Conservation (phyloP, 1,140 invertebrate genomes). For the Heliconius nattereri region DNA sequence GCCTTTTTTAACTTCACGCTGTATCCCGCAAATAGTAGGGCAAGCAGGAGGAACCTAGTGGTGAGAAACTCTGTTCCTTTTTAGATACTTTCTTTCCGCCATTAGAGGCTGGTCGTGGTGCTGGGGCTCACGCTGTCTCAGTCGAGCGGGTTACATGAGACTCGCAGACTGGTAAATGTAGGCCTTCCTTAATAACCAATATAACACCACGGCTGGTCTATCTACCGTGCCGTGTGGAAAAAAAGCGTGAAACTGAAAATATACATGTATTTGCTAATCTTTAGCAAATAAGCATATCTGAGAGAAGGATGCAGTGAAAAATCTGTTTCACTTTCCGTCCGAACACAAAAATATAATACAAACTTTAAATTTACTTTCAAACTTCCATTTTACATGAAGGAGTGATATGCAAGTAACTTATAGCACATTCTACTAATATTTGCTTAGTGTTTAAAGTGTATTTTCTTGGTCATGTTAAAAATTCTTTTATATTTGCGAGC, state of each 20-base stretch:
- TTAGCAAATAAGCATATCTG: too few species aligned
- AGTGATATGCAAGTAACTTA: conserved; percentile 4
- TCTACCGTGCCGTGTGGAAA: too few species aligned
- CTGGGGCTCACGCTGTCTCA: too few species aligned
- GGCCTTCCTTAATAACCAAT: too few species aligned
- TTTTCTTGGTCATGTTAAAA: conserved; percentile 13
- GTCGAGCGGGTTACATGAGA: too few species aligned
- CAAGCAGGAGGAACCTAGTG: background rate
- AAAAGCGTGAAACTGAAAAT: too few species aligned
- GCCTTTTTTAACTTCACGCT: background rate
- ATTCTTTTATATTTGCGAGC: conserved; percentile 19
- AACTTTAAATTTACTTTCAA: background rate
- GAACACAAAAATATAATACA: background rate
- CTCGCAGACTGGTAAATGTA: too few species aligned
- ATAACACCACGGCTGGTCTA: too few species aligned
- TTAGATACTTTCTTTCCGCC: too few species aligned
- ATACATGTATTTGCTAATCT: too few species aligned
- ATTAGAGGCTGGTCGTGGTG: too few species aligned
- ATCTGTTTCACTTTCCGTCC: background rate
- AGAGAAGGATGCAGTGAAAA: too few species aligned
- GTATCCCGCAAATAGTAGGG: background rate
- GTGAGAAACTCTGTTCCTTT: background rate
- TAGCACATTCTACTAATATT: background rate
- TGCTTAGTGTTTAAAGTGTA: conserved; percentile 12
- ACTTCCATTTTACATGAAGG: background rate